Base-by-base conservation (phyloP, 2,797 vertebrate species). In the Bovichtus diacanthus region DNA sequence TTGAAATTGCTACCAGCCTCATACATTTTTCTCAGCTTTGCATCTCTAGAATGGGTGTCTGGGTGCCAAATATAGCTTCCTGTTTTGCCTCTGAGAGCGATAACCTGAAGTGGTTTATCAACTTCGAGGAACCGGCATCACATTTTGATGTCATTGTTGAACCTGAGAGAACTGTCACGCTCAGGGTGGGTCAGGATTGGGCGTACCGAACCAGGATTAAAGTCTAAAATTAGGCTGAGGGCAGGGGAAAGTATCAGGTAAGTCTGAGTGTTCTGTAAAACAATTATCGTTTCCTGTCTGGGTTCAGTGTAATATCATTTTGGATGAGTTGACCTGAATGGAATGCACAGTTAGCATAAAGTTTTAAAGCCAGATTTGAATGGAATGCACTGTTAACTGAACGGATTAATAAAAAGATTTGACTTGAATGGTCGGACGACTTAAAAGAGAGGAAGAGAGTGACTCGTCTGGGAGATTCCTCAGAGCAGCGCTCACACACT, bases 331-430 rank as follows among this genome's bases (percentile, higher is more conserved):
- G 81, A 49, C 70, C 41, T 74, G 63, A 85, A 87, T 68, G 85
- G 89, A 88, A 91, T 90, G 90, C 78, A 71, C 80, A 80, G 81
- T 78, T 79, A 83, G 87, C 85, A 82, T 80, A 70, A 83, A 86
- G 80, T 85, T 82, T 84, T 84, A 86, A 90, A 71, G 79, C 29
- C 75, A 78, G 88, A 87, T 89, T 80, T 87, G 84, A 90, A 76
- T 44, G 90, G 91, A 86, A 93, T 84, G 88, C 65, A 69, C 72
- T 79, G 86, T 88, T 83, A 86, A 90, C 82, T 83, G 81, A 84
- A 73, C 61, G 92, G 93, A 93, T 94, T 93, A 94, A 92, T 91
- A 70, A 70, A 70, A 74, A 89, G 90, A 90, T 87, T 76, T 83
- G 74, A 76, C 74, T 53, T 93, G 70, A 94, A 94, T 83, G 87